These are phyloP conservation scores for Polymixis lichenea DNA, from an alignment of 2,888 invertebrate genomes.

Conservation along the genomic window DNA sequence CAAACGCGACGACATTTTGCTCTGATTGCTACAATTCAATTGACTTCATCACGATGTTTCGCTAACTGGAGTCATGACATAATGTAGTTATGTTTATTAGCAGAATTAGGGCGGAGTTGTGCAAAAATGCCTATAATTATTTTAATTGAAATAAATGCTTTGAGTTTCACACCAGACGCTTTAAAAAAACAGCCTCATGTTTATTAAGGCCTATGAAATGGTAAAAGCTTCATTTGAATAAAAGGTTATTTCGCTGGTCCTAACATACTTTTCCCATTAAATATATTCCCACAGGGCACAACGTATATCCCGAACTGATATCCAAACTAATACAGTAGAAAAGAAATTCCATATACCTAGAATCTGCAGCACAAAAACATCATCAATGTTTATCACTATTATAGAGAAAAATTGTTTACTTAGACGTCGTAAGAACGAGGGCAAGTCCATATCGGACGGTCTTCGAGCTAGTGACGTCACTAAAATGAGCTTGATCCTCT, in stretches of 20 bases:
- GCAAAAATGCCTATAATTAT: background rate
- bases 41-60: too few species aligned
- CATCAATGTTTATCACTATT: conserved; percentile 46
- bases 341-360: conserved; percentile 16
- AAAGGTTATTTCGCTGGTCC: conserved; percentile 26
- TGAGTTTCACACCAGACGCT: background rate
- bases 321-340: conserved; percentile 28
- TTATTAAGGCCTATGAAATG: background rate
- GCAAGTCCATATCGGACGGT: conserved; percentile 37
- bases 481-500: conserved; percentile 62
- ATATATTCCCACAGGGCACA: conserved; percentile 21
- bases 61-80: too few species aligned
- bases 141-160: background rate
- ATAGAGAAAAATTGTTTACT: conserved; percentile 43
- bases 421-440: conserved; percentile 52
- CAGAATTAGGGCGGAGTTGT: too few species aligned
- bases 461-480: conserved; percentile 52
- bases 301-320: conserved; percentile 32
- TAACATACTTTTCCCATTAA: conserved; percentile 36
- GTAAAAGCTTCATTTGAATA: conserved; percentile 29
- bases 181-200: background rate
- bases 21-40: too few species aligned
- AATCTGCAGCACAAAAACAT: conserved; percentile 37
- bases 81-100: too few species aligned
- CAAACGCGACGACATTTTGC: too few species aligned